Conservation (phyloP, 2,113 vertebrate species). For the Chionomys nivalis region DNA sequence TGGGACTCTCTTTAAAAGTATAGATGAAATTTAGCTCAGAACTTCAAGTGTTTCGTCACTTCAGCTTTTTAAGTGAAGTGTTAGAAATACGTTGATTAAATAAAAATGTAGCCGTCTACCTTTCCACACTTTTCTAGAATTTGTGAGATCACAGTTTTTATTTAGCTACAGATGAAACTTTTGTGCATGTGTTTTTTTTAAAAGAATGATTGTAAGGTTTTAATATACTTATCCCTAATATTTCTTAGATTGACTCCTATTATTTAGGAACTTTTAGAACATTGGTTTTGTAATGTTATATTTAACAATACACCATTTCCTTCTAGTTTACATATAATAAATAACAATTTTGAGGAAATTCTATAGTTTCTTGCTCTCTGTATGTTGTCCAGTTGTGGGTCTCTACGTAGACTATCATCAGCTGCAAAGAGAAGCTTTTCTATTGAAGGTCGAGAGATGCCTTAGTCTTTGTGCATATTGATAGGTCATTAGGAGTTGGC, state of each 20-base stretch:
- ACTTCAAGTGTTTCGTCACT: background rate
- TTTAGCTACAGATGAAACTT: background rate
- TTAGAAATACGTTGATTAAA: background rate
- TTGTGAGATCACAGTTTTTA: background rate
- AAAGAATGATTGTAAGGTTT: background rate
- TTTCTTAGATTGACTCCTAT: background rate
- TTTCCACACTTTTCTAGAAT: constrained; percentile 7
- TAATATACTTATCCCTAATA: background rate
- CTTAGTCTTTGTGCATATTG: background rate
- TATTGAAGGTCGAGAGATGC: background rate
- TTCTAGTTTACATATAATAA: constrained; percentile 18
- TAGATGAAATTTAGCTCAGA: background rate
- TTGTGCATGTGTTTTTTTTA: background rate
- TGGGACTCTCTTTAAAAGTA: background rate
- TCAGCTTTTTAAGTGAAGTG: background rate
- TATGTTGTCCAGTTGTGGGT: background rate
- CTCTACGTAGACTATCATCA: background rate
- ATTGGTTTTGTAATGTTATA: background rate
- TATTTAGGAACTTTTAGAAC: background rate
- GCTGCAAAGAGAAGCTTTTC: background rate
- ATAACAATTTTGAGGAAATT: background rate
- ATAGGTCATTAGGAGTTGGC: background rate
- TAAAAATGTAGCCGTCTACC: background rate
- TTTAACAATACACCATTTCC: background rate
- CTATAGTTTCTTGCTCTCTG: background rate